Evolutionary conservation across 2,113 vertebrate genomes (phyloP).

Genomic region (Peromyscus polionotus): DNA sequence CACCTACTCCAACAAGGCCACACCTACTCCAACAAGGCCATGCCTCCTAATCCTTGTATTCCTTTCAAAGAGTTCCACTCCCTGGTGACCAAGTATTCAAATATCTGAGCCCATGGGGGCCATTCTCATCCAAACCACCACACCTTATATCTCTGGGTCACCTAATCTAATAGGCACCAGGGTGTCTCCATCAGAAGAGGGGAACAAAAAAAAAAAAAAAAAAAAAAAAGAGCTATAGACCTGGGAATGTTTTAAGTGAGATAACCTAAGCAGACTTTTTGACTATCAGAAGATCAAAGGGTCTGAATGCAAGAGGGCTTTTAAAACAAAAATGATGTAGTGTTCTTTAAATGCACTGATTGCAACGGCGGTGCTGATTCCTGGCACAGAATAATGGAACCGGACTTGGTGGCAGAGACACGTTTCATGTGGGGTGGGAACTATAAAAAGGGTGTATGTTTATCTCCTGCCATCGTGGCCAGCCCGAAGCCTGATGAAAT

Average conservation of each 20-base stretch:
- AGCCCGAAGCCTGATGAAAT: neutral
- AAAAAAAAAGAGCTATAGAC: neutral
- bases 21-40: neutral
- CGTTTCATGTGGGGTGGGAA: neutral
- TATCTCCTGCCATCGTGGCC: neutral
- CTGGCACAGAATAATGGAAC: neutral
- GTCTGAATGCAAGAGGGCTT: neutral
- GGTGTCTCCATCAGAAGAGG: neutral
- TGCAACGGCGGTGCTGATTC: neutral
- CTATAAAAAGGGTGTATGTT: neutral
- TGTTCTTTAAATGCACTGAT: neutral
- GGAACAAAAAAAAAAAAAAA: too few species aligned
- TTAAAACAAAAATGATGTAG: neutral
- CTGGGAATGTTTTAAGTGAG: slow-evolving; percentile 3
- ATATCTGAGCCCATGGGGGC: neutral
- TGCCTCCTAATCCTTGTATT: neutral
- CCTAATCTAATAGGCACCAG: neutral
- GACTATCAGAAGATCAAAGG: neutral
- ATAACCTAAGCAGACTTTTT: neutral
- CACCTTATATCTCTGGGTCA: neutral
- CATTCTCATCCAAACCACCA: neutral
- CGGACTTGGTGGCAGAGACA: neutral
- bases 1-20: too few species aligned
- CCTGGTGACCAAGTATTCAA: neutral
- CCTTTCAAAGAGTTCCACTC: neutral